Percentiles rank a stretch among this genome's conserved stretches.
These are phyloP conservation scores for Chloroceryle amazona DNA, from an alignment of 2,797 vertebrate genomes.

Conservation along the genomic window DNA sequence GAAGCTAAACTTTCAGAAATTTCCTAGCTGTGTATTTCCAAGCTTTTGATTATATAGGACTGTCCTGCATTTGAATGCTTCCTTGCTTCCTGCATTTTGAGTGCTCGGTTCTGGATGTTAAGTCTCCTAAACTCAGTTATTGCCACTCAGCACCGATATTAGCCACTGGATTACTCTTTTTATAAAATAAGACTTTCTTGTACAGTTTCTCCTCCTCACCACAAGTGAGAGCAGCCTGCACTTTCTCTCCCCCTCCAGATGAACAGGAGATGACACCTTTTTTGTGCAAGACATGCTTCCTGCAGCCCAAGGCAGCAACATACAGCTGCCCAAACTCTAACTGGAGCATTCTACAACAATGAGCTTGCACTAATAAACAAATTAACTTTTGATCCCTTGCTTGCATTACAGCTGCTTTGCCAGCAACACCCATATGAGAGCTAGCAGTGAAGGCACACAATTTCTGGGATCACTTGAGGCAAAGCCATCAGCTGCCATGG, in stretches of 20 bases:
- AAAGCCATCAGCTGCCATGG: not conserved
- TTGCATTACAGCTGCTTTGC: not conserved
- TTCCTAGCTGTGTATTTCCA: not conserved
- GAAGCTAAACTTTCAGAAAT: not conserved
- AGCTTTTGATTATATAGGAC: not conserved
- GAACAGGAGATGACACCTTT: not conserved
- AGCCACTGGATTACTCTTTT: not conserved
- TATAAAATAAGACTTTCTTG: not conserved
- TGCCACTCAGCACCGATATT: not conserved
- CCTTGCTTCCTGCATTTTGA: not conserved
- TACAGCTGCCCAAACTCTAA: not conserved
- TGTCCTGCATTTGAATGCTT: not conserved
- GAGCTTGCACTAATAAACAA: not conserved
- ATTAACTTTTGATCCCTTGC: not conserved
- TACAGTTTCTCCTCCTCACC: not conserved
- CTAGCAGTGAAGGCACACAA: rapidly evolving
- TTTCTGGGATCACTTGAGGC: not conserved
- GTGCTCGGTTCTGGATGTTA: not conserved
- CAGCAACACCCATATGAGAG: not conserved
- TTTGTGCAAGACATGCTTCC: rapidly evolving
- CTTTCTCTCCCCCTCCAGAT: not conserved
- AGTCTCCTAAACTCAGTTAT: not conserved
- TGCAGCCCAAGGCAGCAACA: not conserved
- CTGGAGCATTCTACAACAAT: not conserved
- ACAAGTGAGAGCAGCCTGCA: not conserved